Conservation (phyloP, 1,140 invertebrate species). For the Nautilus pompilius region DNA sequence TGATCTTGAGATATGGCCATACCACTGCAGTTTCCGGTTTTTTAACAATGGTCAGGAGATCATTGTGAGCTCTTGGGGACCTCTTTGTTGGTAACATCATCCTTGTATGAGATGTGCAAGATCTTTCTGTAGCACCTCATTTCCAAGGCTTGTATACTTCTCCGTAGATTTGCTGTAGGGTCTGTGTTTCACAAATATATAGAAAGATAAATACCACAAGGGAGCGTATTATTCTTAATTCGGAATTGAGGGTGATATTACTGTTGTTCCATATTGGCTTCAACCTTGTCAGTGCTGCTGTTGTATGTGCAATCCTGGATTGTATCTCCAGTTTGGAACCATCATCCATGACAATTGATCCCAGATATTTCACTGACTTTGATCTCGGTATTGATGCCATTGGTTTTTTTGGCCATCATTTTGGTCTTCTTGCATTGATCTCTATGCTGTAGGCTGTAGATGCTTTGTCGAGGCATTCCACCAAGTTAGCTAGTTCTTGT, state of each 20-base stretch:
- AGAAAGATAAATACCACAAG: too few species aligned
- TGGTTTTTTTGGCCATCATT: conserved; percentile 9
- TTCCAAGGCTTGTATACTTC: not conserved
- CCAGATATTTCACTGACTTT: too few species aligned
- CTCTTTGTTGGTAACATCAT: not conserved
- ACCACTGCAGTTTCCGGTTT: too few species aligned
- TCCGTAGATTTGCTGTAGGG: not conserved
- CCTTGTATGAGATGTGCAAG: not conserved
- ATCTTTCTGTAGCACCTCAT: not conserved
- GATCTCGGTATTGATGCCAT: conserved; percentile 8
- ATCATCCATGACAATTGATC: too few species aligned
- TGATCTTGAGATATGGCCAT: not conserved
- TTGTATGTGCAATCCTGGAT: conserved; percentile 2
- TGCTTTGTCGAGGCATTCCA: conserved; percentile 7
- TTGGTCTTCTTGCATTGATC: conserved; percentile 18
- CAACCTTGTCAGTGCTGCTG: too few species aligned
- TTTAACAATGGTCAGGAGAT: not conserved
- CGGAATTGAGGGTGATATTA: too few species aligned
- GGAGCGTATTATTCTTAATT: too few species aligned
- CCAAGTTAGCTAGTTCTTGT: conserved; percentile 9
- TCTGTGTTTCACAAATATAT: too few species aligned
- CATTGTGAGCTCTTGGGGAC: not conserved
- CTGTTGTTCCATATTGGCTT: too few species aligned
- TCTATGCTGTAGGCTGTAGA: conserved; percentile 11
- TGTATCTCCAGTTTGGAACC: too few species aligned